Evolutionary conservation across 2,113 vertebrate species (phyloP), one percentile per base, ranked within the genome.

Genomic region (Grantiella picta): DNA sequence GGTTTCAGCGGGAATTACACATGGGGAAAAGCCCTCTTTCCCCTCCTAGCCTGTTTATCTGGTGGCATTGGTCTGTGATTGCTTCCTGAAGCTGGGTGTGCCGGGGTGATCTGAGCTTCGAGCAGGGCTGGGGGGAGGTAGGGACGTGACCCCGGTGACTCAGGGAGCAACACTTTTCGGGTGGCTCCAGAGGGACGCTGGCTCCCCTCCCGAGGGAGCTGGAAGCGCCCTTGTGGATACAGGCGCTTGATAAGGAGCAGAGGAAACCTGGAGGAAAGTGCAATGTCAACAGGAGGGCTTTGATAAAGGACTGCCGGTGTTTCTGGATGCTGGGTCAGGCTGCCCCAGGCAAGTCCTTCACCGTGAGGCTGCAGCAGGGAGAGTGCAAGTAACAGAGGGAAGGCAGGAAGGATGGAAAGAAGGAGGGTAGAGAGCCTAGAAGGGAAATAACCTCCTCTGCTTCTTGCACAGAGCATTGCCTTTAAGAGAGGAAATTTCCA

Each of bases 61-160:
- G 33, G 15, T 42, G 49, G 8, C 69, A 28, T 84, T 11, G 33
- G 3, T 25, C n/a, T 28, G 10, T 44, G 5, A 42, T 28, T 15
- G 28, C 44, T 68, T 69, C 49, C 82, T 23, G 56, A 10, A 20
- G 19, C 72, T 59, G 69, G 47, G 23, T 17, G 64, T 45, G 80
- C 72, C 1, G 0, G 24, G 45, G n/a, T 10, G 53, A 72, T 24
- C 7, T 0, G 6, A 29, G 52, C 69, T 22, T 49, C 0, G 2
- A 38, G 70, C 42, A 10, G 40, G 45, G 59, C 10, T 2, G 2
- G 49, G 42, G 3, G 53, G 17, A 38, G 14, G 5, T 44, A 33
- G 1, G 35, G 38, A 27, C 20, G 57, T 2, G 6, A n/a, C 21
- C 33, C 38, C 0, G 0, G 0, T 31, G 86, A 54, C 40, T 84